Evolutionary conservation across 2,888 invertebrate species (phyloP).

Genomic region (Sinodicranocentrus sp.): DNA sequence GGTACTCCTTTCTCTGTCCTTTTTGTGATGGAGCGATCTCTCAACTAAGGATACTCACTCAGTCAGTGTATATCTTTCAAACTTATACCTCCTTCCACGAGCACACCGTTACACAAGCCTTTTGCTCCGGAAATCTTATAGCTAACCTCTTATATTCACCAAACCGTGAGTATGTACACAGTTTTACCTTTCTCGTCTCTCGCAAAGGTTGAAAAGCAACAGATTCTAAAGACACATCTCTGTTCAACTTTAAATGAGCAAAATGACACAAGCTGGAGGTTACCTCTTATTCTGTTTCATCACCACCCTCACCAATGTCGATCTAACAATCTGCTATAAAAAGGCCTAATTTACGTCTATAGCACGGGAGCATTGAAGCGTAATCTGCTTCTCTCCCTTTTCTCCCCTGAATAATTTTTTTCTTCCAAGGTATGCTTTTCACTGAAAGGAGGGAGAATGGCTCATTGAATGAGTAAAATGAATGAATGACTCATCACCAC

Average conservation of each 20-base stretch:
- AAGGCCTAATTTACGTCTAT: constrained; percentile 59
- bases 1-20: constrained; percentile 45
- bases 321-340: constrained; percentile 34
- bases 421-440: constrained; percentile 33
- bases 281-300: no score
- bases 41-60: no score
- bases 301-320: no score
- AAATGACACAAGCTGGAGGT: no score
- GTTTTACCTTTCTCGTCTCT: constrained; percentile 2
- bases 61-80: no score
- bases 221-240: no score
- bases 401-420: constrained; percentile 56
- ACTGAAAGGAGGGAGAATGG: constrained; percentile 35
- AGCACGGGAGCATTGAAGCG: constrained; percentile 39
- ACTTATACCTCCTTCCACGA: background rate
- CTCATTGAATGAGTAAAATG: constrained; percentile 64
- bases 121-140: constrained; percentile 76
- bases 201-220: constrained; percentile 54
- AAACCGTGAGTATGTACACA: no score
- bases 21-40: constrained; percentile 2
- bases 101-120: constrained; percentile 20
- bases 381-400: no score
- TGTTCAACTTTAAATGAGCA: constrained; percentile 43
- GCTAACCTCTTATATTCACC: constrained; percentile 70
- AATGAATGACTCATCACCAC: constrained; percentile 51